phyloP scores from a whole-genome alignment of 2,797 vertebrate species.

The Aphelocoma californica region DNA sequence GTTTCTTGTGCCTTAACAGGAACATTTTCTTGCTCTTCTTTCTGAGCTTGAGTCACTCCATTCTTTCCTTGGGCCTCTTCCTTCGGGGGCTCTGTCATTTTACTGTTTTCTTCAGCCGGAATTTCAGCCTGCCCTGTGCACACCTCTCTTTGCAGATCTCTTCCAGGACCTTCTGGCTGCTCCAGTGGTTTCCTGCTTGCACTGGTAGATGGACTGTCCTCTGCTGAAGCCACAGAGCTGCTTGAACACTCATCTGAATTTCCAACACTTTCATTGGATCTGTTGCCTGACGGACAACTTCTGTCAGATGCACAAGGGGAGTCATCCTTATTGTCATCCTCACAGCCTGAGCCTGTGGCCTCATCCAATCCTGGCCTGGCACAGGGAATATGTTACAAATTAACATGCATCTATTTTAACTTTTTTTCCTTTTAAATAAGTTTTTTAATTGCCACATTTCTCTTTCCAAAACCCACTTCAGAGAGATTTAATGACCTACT shows the following conservation, averaged over 20 bases:
- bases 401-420: not conserved
- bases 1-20: not conserved
- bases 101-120: not conserved
- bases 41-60: not conserved
- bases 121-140: not conserved
- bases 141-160: not conserved
- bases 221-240: not conserved
- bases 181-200: not conserved
- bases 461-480: not conserved
- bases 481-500: not conserved
- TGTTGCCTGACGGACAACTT: not conserved
- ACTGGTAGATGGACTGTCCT: not conserved
- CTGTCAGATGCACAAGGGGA: constrained; percentile 33
- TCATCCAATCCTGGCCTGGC: constrained; percentile 76
- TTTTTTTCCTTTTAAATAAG: not conserved
- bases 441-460: not conserved
- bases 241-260: not conserved
- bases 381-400: not conserved
- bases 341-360: constrained; percentile 73
- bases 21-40: not conserved
- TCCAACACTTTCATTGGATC: not conserved
- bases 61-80: not conserved
- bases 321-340: constrained; percentile 60
- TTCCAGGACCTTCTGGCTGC: not conserved
- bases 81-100: not conserved